Evolutionary conservation across 1,140 invertebrate genomes (phyloP).

Genomic region (Drosophila prosaltans): DNA sequence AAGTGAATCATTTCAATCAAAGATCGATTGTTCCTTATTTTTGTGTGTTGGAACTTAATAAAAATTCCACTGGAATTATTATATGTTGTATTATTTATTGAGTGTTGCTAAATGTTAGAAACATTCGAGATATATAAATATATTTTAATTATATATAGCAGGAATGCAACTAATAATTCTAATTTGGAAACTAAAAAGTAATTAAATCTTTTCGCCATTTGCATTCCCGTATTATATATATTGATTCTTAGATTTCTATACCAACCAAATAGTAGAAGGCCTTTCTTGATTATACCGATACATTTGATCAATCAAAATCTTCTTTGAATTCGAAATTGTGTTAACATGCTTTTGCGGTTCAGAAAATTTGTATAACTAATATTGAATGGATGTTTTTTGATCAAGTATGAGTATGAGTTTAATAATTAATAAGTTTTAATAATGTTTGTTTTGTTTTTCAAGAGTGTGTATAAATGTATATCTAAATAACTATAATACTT

Average conservation of each 20-base stretch:
- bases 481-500: conserved; percentile 7
- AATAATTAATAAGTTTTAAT: neutral
- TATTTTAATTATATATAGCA: neutral
- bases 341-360: no score
- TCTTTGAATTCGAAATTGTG: no score
- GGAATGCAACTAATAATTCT: neutral
- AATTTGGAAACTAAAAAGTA: neutral
- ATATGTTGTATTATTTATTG: neutral
- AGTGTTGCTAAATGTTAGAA: conserved; percentile 19
- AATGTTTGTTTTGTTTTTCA: neutral
- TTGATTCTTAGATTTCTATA: neutral
- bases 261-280: conserved; percentile 9
- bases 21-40: neutral
- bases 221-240: neutral
- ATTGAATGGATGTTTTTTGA: neutral
- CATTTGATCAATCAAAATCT: no score
- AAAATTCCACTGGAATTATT: no score
- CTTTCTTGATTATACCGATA: conserved; percentile 1
- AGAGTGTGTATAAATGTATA: neutral
- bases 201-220: neutral
- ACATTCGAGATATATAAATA: conserved; percentile 4
- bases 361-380: neutral
- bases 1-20: neutral
- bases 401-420: neutral
- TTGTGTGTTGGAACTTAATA: neutral